phyloP scores from a whole-genome alignment of 2,797 vertebrate genomes.

The Labroides dimidiatus region DNA sequence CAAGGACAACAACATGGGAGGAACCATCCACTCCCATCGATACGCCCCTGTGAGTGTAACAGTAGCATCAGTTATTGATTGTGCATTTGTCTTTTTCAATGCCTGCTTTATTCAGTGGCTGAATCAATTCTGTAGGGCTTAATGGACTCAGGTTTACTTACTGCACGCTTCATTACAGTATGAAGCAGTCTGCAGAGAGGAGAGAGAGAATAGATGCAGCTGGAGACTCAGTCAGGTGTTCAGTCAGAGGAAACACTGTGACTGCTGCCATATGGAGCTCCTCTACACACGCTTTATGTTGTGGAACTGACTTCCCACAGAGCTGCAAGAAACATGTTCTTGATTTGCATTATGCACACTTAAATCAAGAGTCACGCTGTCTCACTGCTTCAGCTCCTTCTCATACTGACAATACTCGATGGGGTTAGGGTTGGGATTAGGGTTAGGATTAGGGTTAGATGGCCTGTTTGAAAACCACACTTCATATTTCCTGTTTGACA shows the following conservation, averaged over 20 bases:
- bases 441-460: too few relatives aligned
- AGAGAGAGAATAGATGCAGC: conserved; percentile 42
- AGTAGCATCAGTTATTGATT: conserved; percentile 69
- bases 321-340: conserved; percentile 32
- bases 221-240: conserved; percentile 33
- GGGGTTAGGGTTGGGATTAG: too few relatives aligned
- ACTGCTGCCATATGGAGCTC: conserved; percentile 49
- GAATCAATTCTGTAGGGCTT: conserved; percentile 76
- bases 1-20: conserved; percentile 29
- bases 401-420: conserved; percentile 31
- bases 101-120: conserved; percentile 78
- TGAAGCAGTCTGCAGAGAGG: conserved; percentile 48
- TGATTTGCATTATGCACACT: conserved; percentile 52
- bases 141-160: conserved; percentile 83
- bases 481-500: conserved; percentile 35
- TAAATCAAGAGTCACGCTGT: conserved; percentile 44
- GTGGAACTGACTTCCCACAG: conserved; percentile 18
- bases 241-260: conserved; percentile 44
- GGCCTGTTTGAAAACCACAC: conserved; percentile 39
- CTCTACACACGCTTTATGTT: conserved; percentile 26
- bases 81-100: conserved; percentile 72
- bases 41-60: conserved; percentile 53
- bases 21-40: conserved; percentile 52
- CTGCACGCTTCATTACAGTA: conserved; percentile 71
- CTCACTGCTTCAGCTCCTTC: conserved; percentile 22